Percentiles rank a stretch among this genome's conserved stretches.
Evolutionary conservation across 2,797 vertebrate species (phyloP).

Genomic region (Gambelia wislizenii): DNA sequence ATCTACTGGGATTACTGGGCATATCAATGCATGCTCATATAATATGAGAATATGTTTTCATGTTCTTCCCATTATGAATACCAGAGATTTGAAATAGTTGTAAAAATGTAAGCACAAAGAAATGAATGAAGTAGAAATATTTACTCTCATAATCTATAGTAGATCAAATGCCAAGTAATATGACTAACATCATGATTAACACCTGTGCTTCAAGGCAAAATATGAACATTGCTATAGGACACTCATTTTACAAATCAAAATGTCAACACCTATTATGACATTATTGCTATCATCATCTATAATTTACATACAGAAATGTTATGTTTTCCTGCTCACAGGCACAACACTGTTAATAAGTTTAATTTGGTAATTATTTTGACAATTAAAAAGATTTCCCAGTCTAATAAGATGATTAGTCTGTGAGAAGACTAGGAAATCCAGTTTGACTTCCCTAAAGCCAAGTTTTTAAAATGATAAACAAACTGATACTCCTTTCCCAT

Average conservation of each 20-base stretch:
- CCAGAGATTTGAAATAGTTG: not conserved
- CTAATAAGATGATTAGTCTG: slow-evolving; percentile 14
- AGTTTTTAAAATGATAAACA: not conserved
- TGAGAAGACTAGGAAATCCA: slow-evolving; percentile 25
- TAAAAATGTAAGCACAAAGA: not conserved
- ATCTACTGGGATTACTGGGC: not conserved
- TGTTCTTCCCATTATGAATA: not conserved
- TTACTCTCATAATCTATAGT: not conserved
- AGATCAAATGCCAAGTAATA: not conserved
- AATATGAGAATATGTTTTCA: not conserved
- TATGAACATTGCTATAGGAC: slow-evolving; percentile 15
- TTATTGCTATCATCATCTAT: slow-evolving; percentile 9
- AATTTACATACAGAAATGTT: slow-evolving; percentile 13
- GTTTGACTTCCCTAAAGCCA: not conserved
- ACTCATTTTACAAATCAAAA: slow-evolving; percentile 22
- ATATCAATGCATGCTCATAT: not conserved
- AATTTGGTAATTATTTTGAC: slow-evolving; percentile 27
- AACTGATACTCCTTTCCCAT: not conserved
- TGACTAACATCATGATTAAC: slow-evolving; percentile 25
- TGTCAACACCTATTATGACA: slow-evolving; percentile 29
- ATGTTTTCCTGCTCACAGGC: slow-evolving; percentile 6
- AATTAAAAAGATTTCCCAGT: slow-evolving; percentile 30
- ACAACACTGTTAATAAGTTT: slow-evolving; percentile 1
- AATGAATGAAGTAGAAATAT: not conserved
- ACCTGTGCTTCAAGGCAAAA: slow-evolving; percentile 1